Evolutionary conservation across 2,888 invertebrate species (phyloP).

Genomic region (Busseola fusca): DNA sequence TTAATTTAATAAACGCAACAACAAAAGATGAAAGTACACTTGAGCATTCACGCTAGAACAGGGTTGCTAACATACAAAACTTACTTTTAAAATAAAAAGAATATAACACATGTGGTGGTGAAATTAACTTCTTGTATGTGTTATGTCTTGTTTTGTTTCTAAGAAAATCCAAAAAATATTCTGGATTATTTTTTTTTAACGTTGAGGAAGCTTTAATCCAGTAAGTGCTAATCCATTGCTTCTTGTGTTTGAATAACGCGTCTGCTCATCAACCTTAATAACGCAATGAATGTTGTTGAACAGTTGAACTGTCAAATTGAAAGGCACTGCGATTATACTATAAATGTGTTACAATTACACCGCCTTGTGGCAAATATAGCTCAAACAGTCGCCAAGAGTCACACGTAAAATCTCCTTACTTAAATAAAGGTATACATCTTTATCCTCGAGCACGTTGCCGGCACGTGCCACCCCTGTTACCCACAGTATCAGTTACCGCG

Average conservation of each 20-base stretch:
- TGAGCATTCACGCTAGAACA: conserved; percentile 33
- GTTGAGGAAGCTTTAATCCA: neutral
- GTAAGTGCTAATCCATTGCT: neutral
- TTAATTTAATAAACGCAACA: conserved; percentile 57
- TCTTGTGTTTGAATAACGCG: neutral
- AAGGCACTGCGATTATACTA: neutral
- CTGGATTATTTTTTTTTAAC: neutral
- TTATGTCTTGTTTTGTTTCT: too few species aligned
- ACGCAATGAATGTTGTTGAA: neutral
- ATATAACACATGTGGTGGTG: neutral
- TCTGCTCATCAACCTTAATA: neutral
- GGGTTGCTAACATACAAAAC: conserved; percentile 42
- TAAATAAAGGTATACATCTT: conserved; percentile 9
- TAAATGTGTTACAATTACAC: neutral
- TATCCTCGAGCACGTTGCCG: neutral
- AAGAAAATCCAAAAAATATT: neutral
- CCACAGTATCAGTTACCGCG: conserved; percentile 44
- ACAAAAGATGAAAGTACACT: conserved; percentile 52
- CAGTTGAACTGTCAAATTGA: neutral
- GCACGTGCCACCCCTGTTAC: conserved; percentile 33
- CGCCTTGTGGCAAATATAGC: neutral
- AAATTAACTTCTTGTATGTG: neutral
- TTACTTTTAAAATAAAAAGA: neutral
- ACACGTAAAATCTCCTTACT: neutral
- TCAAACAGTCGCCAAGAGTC: neutral